phyloP scores from a whole-genome alignment of 2,888 invertebrate species.

The Lamellibrachia satsuma region DNA sequence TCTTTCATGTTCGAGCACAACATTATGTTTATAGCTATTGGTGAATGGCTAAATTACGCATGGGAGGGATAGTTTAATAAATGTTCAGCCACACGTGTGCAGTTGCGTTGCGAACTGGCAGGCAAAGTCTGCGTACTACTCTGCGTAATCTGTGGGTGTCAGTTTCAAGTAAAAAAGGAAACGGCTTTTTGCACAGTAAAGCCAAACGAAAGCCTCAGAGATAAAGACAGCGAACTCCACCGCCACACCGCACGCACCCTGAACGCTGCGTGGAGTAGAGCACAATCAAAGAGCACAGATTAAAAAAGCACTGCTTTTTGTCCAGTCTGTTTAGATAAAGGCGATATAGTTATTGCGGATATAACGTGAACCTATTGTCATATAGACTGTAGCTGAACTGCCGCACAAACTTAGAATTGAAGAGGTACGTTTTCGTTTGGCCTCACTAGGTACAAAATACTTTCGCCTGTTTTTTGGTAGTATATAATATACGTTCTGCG shows the following conservation, averaged over 20 bases:
- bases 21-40: too few species aligned
- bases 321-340: not conserved
- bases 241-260: not conserved
- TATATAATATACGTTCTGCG: too few species aligned
- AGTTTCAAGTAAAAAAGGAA: not conserved
- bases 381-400: too few species aligned
- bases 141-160: slow-evolving; percentile 8
- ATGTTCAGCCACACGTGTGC: not conserved
- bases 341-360: not conserved
- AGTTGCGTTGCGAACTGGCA: not conserved
- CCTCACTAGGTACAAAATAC: too few species aligned
- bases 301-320: not conserved
- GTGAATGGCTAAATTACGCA: not conserved
- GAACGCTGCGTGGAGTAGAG: not conserved
- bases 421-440: too few species aligned
- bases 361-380: too few species aligned
- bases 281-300: not conserved
- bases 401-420: too few species aligned
- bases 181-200: slow-evolving; percentile 1
- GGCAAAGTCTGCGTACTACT: not conserved
- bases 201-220: not conserved
- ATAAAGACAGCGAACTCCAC: not conserved
- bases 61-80: not conserved
- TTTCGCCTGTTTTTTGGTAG: too few species aligned
- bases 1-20: too few species aligned